Evolutionary conservation across 1,140 invertebrate species (phyloP).

Genomic region (Triops longicaudatus): DNA sequence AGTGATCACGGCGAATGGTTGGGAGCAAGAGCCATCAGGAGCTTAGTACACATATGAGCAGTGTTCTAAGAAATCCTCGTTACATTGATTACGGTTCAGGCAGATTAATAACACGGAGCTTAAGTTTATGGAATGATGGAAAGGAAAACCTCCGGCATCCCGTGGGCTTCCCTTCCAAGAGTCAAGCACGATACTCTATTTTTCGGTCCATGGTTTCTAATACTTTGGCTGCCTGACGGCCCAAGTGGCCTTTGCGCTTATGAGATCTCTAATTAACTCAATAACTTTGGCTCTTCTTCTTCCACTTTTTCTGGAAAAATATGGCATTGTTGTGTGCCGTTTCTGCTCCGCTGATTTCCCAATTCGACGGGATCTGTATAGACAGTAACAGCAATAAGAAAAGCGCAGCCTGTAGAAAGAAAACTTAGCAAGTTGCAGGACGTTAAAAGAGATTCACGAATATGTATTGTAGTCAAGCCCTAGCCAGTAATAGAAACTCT

Average conservation of each 20-base stretch:
- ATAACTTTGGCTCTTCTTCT: slow-evolving; percentile 10
- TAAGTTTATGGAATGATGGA: neutral
- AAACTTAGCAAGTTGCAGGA: too few species aligned
- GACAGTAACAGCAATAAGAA: neutral
- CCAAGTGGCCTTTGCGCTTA: slow-evolving; percentile 6
- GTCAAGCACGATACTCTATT: slow-evolving; percentile 1
- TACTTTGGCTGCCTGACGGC: slow-evolving; percentile 5
- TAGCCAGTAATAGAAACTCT: too few species aligned
- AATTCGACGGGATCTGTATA: neutral
- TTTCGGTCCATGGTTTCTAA: slow-evolving; percentile 7
- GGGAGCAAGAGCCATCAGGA: neutral
- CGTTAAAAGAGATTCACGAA: too few species aligned
- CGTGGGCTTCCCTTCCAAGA: neutral
- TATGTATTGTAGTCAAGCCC: too few species aligned
- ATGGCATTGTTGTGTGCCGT: neutral
- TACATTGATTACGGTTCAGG: neutral
- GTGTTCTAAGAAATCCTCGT: neutral
- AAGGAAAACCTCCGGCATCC: neutral
- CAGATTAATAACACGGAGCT: neutral
- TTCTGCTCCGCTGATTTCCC: neutral
- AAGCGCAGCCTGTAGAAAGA: neutral
- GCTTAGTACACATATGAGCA: neutral
- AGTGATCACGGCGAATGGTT: neutral
- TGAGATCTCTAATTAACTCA: slow-evolving; percentile 10
- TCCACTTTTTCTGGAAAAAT: neutral